Percentiles rank a stretch among this genome's conserved stretches.
Evolutionary conservation across 2,113 vertebrate species (phyloP).

Genomic region (Sphaerodactylus townsendi): DNA sequence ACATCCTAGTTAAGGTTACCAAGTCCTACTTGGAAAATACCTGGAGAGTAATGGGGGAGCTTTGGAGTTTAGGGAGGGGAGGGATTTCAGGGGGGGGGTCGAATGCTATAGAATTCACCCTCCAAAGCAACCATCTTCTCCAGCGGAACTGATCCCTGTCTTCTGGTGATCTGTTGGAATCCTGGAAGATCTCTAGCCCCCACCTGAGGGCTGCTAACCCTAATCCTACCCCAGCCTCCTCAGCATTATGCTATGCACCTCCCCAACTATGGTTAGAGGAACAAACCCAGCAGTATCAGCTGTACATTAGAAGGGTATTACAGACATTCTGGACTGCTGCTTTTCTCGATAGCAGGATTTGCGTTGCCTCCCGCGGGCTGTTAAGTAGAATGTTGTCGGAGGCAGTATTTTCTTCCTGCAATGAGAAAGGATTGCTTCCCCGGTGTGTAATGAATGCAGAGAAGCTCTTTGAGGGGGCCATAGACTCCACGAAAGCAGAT

Average conservation of each 20-base stretch:
- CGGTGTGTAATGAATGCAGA: constrained; percentile 51
- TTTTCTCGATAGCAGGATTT: constrained; percentile 29
- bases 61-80: too few species aligned
- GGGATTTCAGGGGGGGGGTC: too few species aligned
- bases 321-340: neutral
- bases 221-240: too few species aligned
- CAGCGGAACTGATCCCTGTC: too few species aligned
- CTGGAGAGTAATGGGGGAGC: too few species aligned
- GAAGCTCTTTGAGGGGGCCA: neutral
- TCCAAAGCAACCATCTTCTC: too few species aligned
- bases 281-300: neutral
- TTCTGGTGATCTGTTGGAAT: too few species aligned
- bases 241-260: neutral
- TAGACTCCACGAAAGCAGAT: constrained; percentile 31
- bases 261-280: neutral
- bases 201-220: too few species aligned
- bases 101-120: too few species aligned
- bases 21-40: too few species aligned
- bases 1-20: too few species aligned
- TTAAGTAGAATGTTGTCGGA: constrained; percentile 32
- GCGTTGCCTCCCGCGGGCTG: constrained; percentile 23
- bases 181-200: too few species aligned
- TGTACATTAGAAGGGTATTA: neutral
- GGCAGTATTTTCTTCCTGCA: constrained; percentile 33
- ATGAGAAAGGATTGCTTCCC: constrained; percentile 32